These are phyloP conservation scores for Stramonita haemastoma DNA, from an alignment of 2,888 invertebrate genomes.

Conservation along the genomic window DNA sequence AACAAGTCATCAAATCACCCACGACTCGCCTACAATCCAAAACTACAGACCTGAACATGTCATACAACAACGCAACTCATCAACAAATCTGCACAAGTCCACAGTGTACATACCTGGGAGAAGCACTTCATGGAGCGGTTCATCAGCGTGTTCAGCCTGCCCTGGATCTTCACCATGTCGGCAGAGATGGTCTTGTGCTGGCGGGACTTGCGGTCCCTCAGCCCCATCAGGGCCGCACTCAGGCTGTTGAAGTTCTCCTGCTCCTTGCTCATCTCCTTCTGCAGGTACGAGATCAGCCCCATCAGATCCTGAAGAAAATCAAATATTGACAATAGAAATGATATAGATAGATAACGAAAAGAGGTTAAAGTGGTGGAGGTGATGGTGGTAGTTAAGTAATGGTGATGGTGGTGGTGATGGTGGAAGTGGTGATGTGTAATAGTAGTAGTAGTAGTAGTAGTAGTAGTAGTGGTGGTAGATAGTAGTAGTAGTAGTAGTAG, in stretches of 20 bases:
- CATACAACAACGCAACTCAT: neutral
- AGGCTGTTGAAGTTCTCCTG: conserved; percentile 77
- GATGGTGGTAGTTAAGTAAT: too few species aligned
- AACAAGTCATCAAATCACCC: too few species aligned
- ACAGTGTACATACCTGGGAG: conserved; percentile 71
- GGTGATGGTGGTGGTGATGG: too few species aligned
- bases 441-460: too few species aligned
- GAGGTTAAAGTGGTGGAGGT: too few species aligned
- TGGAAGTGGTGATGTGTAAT: too few species aligned
- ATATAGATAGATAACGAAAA: neutral
- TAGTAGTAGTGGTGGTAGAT: too few species aligned
- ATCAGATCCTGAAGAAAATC: conserved; percentile 63
- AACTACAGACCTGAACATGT: neutral
- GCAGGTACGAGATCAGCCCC: conserved; percentile 75
- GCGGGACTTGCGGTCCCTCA: conserved; percentile 67
- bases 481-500: too few species aligned
- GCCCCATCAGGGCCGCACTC: conserved; percentile 67
- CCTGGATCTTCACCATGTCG: conserved; percentile 75
- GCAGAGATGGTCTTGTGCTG: conserved; percentile 75
- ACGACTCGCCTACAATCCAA: neutral
- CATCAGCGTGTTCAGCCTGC: conserved; percentile 75
- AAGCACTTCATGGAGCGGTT: conserved; percentile 78
- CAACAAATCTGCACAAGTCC: neutral
- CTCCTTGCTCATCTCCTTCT: conserved; percentile 77
- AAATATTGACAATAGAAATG: neutral